Conservation (phyloP, 2,113 vertebrate genomes). For the Callaeas wilsoni region DNA sequence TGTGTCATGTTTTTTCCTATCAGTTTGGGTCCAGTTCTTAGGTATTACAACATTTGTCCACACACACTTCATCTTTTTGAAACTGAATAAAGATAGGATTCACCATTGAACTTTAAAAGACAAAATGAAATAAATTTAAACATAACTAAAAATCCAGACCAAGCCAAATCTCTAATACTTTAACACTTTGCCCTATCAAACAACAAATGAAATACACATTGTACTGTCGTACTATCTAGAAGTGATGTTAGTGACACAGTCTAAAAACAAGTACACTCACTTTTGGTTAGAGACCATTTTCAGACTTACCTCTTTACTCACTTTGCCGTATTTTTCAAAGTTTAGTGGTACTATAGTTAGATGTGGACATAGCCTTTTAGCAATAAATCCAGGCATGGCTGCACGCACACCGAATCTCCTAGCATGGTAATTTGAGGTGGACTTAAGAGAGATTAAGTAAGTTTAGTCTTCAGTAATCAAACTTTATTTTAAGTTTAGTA, state of each 20-base stretch:
- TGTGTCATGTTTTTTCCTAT: background rate
- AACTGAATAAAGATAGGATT: background rate
- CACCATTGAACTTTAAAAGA: background rate
- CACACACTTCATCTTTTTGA: background rate
- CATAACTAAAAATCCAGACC: background rate
- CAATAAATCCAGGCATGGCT: conserved; percentile 98
- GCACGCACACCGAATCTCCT: conserved; percentile 93
- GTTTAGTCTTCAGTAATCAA: background rate
- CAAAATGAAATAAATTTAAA: background rate
- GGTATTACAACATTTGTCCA: background rate
- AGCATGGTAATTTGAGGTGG: conserved; percentile 95
- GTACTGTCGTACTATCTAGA: background rate
- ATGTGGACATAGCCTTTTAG: conserved; percentile 90
- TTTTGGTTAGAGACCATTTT: background rate
- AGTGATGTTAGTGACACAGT: background rate
- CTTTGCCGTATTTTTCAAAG: conserved; percentile 89
- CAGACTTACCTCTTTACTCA: conserved; percentile 86
- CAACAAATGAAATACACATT: background rate
- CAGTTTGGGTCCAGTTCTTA: background rate
- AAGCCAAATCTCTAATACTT: background rate
- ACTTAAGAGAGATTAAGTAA: conserved; percentile 71
- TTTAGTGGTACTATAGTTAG: conserved; percentile 88
- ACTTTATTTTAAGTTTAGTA: background rate
- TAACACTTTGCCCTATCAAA: background rate
- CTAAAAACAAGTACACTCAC: background rate